Evolutionary conservation across 2,888 invertebrate genomes (phyloP), one percentile per base, ranked within the genome.

Genomic region (Ellobium chinense): DNA sequence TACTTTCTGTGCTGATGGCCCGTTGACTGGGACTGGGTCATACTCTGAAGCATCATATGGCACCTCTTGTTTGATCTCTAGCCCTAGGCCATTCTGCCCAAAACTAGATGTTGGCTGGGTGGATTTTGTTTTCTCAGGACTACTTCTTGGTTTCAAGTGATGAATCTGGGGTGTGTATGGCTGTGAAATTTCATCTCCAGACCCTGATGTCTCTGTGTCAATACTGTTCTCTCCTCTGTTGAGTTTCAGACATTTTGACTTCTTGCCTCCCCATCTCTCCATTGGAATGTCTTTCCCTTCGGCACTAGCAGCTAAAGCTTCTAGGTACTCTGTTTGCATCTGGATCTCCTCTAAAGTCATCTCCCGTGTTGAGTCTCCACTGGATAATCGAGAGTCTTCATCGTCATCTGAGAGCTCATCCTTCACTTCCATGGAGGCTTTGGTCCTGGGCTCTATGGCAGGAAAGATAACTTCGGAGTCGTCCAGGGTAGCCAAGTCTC

Each of bases 401-500:
- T 66, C 46, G 21, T 66, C 66, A 62, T 78, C 78, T 34, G 65
- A 54, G 3, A 7, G 68, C 5, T 63, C 77, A 58, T 56, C 68
- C 36, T 78, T 78, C 21, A 69, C 70, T n/a, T 80, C 80, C n/a
- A n/a, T n/a, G n/a, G n/a, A n/a, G 54, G 72, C 37, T 69, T 76
- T 72, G 9, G 69, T 14, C 54, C 69, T 83, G 36, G 54, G 56
- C 31, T 66, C 90, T 7, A 90, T 86, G 82, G 91, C 91, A 3
- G 92, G 91, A 82, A 93, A 93, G 58, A 88, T 88, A n/a, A 93
- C 89, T 54, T 92, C 92, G 9, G 91, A 86, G 2, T 92, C 91
- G 69, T 89, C 88, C 1, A 92, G 83, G 37, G 87, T 83, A 3
- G 87, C 85, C 0, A 90, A 78, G 65, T 96, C 94, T 2, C 98